A percentile compares a stretch with the other conserved stretches of the same genome.
Evolutionary conservation across 2,113 vertebrate genomes (phyloP).

Genomic region (Takifugu flavidus): DNA sequence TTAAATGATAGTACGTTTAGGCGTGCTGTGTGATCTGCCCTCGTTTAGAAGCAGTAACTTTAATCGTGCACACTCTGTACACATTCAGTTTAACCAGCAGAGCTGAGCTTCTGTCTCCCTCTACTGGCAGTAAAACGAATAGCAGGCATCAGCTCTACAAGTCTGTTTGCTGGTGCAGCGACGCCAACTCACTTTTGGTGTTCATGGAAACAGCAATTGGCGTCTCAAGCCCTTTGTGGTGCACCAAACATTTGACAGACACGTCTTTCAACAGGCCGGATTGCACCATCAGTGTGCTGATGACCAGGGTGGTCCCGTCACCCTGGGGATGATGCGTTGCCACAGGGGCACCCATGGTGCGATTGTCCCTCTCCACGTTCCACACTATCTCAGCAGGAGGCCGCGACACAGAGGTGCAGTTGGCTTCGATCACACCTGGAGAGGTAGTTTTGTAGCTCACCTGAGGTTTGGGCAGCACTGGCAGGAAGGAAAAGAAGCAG

Average conservation of each 20-base stretch:
- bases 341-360: constrained; percentile 68
- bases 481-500: not conserved
- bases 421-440: constrained; percentile 75
- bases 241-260: constrained; percentile 79
- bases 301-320: constrained; percentile 74
- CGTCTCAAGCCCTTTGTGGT: constrained; percentile 77
- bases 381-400: constrained; percentile 74
- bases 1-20: not conserved
- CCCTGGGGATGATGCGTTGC: constrained; percentile 44
- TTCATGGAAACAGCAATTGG: constrained; percentile 80
- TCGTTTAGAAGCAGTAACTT: not conserved
- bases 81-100: too few species aligned
- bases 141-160: not conserved
- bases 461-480: constrained; percentile 79
- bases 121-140: not conserved
- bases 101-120: not conserved
- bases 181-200: constrained; percentile 75
- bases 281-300: constrained; percentile 71
- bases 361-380: constrained; percentile 76
- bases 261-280: constrained; percentile 73
- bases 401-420: constrained; percentile 73
- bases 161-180: not conserved
- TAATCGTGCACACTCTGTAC: too few species aligned
- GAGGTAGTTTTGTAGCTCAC: constrained; percentile 75
- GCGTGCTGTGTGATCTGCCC: not conserved